Percentiles rank a stretch among this genome's conserved stretches.
These are phyloP conservation scores for Melopsittacus undulatus DNA, from an alignment of 2,797 vertebrate genomes.

Conservation along the genomic window DNA sequence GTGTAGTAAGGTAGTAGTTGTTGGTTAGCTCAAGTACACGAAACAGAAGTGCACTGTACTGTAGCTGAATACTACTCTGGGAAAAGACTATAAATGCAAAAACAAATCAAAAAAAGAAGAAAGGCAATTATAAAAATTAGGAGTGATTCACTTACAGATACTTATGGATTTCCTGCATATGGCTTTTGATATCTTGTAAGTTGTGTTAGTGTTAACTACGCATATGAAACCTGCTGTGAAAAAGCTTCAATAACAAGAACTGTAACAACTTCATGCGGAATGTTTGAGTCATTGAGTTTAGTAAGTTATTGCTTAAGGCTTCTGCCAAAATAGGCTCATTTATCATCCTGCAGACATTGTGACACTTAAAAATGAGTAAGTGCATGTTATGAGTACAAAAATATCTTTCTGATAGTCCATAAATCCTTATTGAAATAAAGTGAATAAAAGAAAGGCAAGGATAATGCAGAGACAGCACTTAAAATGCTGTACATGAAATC, in stretches of 20 bases:
- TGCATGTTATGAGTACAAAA: slow-evolving; percentile 57
- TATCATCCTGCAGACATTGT: slow-evolving; percentile 65
- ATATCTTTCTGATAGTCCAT: slow-evolving; percentile 67
- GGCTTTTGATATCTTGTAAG: not conserved
- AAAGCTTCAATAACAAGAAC: slow-evolving; percentile 55
- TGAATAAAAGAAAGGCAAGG: slow-evolving; percentile 47
- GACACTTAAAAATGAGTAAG: slow-evolving; percentile 63
- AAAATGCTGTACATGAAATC: slow-evolving; percentile 2
- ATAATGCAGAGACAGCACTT: slow-evolving; percentile 19
- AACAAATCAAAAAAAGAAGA: not conserved
- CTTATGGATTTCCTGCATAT: slow-evolving; percentile 25
- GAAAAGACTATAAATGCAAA: not conserved
- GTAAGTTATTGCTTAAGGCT: slow-evolving; percentile 71
- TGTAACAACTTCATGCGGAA: slow-evolving; percentile 64
- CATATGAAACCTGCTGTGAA: slow-evolving; percentile 57
- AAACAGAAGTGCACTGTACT: not conserved
- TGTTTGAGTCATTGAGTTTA: slow-evolving; percentile 74
- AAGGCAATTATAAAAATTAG: not conserved
- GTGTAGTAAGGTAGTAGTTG: not conserved
- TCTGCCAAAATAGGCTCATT: slow-evolving; percentile 61
- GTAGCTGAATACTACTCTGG: not conserved
- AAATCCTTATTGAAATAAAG: slow-evolving; percentile 58
- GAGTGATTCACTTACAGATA: not conserved
- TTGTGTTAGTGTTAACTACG: slow-evolving; percentile 8
- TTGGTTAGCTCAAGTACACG: not conserved